These are phyloP conservation scores for Morpho achilles DNA, from an alignment of 2,888 invertebrate species.

Conservation along the genomic window DNA sequence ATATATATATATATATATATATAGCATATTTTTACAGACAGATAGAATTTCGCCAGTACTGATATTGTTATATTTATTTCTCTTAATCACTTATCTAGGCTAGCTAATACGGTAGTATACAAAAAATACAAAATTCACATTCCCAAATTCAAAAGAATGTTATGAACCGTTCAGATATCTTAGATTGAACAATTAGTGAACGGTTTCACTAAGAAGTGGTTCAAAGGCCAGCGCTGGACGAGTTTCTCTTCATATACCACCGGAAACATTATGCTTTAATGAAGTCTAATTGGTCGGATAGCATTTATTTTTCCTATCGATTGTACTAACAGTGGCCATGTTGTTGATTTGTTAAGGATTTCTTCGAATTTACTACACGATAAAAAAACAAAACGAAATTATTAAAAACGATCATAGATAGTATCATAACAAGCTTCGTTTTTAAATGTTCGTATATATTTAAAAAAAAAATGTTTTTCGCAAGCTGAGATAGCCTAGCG, in stretches of 20 bases:
- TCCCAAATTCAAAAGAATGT: constrained; percentile 9
- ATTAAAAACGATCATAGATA: too few relatives aligned
- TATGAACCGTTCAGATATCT: constrained; percentile 11
- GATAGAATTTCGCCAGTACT: too few relatives aligned
- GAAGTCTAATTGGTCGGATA: constrained; percentile 50
- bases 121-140: constrained; percentile 9
- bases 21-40: too few relatives aligned
- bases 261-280: constrained; percentile 63
- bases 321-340: constrained; percentile 15
- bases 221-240: constrained; percentile 16
- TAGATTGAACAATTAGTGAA: constrained; percentile 18
- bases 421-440: too few relatives aligned
- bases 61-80: too few relatives aligned
- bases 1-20: too few relatives aligned
- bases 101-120: constrained; percentile 13
- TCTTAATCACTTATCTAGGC: not conserved
- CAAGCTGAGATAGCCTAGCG: too few relatives aligned
- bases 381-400: too few relatives aligned
- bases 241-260: constrained; percentile 49
- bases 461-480: too few relatives aligned
- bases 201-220: constrained; percentile 12
- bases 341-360: not conserved
- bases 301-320: constrained; percentile 25
- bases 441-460: too few relatives aligned
- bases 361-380: too few relatives aligned